phyloP scores from a whole-genome alignment of 2,888 invertebrate species.

The Zele albiditarsus region DNA sequence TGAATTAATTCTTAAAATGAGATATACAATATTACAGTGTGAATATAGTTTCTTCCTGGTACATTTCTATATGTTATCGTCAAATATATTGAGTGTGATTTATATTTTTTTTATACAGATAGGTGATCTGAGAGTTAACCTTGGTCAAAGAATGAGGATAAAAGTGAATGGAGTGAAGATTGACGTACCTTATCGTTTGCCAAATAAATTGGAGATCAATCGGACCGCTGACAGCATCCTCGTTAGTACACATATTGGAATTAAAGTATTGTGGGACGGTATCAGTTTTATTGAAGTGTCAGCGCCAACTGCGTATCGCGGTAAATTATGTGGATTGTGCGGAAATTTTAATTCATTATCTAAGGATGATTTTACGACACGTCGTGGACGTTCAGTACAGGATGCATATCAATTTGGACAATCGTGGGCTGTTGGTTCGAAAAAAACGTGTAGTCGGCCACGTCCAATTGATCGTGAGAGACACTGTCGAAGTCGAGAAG shows the following conservation, averaged over 20 bases:
- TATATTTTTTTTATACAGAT: constrained; percentile 67
- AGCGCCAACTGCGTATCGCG: constrained; percentile 84
- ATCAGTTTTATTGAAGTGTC: constrained; percentile 91
- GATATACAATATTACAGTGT: too few species aligned
- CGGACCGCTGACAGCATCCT: constrained; percentile 81
- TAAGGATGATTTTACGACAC: constrained; percentile 87
- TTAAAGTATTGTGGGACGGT: constrained; percentile 94
- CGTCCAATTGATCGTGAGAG: constrained; percentile 70
- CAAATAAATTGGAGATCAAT: constrained; percentile 77
- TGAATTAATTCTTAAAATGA: too few species aligned
- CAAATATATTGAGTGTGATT: not conserved
- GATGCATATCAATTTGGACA: constrained; percentile 84
- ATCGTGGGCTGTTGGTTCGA: constrained; percentile 93
- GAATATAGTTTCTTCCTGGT: too few species aligned
- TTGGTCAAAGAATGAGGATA: constrained; percentile 89
- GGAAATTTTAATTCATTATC: constrained; percentile 94
- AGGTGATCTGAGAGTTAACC: constrained; percentile 83
- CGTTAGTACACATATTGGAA: constrained; percentile 82
- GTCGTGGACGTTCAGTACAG: constrained; percentile 80
- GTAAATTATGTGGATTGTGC: constrained; percentile 90
- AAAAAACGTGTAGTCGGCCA: constrained; percentile 79
- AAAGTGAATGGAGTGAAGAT: constrained; percentile 89
- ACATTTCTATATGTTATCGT: too few species aligned
- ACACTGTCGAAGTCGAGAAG: constrained; percentile 67
- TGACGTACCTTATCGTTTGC: constrained; percentile 79